A percentile compares a stretch with the other conserved stretches of the same genome.
Conservation (phyloP, 2,113 vertebrate species). For the Cephalopterus ornatus region DNA sequence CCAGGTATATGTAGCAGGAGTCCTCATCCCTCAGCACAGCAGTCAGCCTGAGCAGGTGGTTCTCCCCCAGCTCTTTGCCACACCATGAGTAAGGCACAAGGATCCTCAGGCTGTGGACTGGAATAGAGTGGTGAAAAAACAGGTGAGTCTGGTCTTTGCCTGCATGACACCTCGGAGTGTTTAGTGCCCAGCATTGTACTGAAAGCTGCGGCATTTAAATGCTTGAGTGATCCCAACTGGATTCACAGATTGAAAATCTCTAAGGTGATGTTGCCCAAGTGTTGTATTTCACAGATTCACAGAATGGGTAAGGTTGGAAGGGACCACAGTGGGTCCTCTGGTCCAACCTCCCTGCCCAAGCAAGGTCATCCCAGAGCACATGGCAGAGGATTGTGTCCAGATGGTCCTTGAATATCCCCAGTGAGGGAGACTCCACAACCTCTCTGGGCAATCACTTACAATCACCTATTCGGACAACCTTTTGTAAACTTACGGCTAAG, state of each 20-base stretch:
- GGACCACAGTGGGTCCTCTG: not conserved
- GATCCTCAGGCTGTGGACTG: slow-evolving; percentile 42
- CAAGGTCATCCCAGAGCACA: not conserved
- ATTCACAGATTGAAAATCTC: not conserved
- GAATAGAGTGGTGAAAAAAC: not conserved
- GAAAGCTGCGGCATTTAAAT: not conserved
- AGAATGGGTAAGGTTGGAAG: not conserved
- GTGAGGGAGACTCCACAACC: not conserved
- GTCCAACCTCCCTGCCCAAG: not conserved
- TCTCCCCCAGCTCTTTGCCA: slow-evolving; percentile 42
- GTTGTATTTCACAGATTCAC: not conserved
- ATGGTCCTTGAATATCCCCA: not conserved
- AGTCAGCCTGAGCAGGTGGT: slow-evolving; percentile 74
- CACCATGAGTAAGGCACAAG: slow-evolving; percentile 66
- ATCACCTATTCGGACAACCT: not conserved
- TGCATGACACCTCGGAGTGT: not conserved
- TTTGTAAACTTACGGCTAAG: not conserved
- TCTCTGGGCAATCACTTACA: not conserved
- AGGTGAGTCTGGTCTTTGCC: not conserved
- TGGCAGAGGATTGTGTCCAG: not conserved
- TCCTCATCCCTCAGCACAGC: slow-evolving; percentile 55
- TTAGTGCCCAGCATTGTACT: not conserved
- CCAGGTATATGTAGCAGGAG: slow-evolving; percentile 46
- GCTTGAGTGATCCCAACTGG: not conserved
- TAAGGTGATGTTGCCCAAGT: not conserved